Conservation (phyloP, 2,797 vertebrate species). For the Brachyrhaphis roseni region DNA sequence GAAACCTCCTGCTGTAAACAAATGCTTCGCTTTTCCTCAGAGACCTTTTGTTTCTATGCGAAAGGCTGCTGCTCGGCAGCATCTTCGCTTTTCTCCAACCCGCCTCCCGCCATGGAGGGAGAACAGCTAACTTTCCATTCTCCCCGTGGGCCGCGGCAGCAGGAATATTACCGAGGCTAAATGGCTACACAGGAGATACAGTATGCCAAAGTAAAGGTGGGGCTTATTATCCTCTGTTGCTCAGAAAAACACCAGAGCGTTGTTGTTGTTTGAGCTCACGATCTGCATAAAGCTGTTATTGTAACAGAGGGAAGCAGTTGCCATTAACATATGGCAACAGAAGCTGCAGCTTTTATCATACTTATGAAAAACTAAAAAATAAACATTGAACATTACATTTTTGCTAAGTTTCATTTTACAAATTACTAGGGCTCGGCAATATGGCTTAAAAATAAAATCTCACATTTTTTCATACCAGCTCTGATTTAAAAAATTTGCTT, state of each 20-base stretch:
- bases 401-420: neutral
- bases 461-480: too few species aligned
- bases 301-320: slow-evolving; percentile 29
- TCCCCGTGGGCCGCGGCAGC: slow-evolving; percentile 40
- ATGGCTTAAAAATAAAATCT: too few species aligned
- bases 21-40: slow-evolving; percentile 52
- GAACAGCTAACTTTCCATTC: slow-evolving; percentile 63
- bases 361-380: slow-evolving; percentile 11
- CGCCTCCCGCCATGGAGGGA: slow-evolving; percentile 61
- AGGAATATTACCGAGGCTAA: slow-evolving; percentile 45
- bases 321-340: slow-evolving; percentile 29
- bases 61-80: slow-evolving; percentile 56
- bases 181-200: slow-evolving; percentile 34
- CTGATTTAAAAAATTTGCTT: too few species aligned
- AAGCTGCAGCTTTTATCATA: slow-evolving; percentile 13
- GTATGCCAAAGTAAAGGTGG: slow-evolving; percentile 1
- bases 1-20: slow-evolving; percentile 62
- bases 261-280: slow-evolving; percentile 29
- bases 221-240: slow-evolving; percentile 10
- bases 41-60: slow-evolving; percentile 65
- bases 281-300: slow-evolving; percentile 33
- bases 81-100: slow-evolving; percentile 62
- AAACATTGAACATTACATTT: neutral
- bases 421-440: too few species aligned
- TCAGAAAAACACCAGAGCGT: slow-evolving; percentile 15